Conservation (phyloP, 2,888 invertebrate species). For the Oscheius myriophilus region DNA sequence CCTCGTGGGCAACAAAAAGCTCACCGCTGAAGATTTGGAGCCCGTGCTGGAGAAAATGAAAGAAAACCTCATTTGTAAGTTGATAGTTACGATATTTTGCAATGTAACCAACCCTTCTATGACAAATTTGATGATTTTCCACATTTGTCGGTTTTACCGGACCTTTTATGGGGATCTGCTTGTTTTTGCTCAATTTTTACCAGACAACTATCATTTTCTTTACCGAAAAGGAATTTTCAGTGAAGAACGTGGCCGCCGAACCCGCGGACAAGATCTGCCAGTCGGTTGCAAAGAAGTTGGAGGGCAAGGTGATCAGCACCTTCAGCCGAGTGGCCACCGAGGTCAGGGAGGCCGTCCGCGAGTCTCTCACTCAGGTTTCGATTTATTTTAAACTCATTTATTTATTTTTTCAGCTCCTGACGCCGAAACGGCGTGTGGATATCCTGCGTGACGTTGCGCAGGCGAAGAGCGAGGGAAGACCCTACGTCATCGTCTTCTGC, state of each 20-base stretch:
- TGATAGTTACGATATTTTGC: too few species aligned
- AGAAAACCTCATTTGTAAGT: constrained; percentile 84
- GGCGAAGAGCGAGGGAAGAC: constrained; percentile 83
- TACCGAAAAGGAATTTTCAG: constrained; percentile 67
- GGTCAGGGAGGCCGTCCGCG: constrained; percentile 86
- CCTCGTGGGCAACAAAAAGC: constrained; percentile 79
- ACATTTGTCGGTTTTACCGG: too few species aligned
- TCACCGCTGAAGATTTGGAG: constrained; percentile 83
- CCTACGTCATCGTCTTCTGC: constrained; percentile 95
- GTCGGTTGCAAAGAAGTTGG: constrained; percentile 65
- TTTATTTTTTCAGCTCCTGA: constrained; percentile 79
- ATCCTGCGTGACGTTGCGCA: constrained; percentile 94
- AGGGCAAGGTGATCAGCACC: constrained; percentile 80
- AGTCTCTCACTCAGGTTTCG: constrained; percentile 81
- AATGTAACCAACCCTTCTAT: too few species aligned
- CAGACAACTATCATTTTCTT: not conserved
- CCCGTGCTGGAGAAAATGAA: constrained; percentile 90
- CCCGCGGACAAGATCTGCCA: constrained; percentile 84
- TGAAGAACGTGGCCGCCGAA: constrained; percentile 96
- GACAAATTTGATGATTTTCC: too few species aligned
- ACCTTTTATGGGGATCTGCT: too few species aligned
- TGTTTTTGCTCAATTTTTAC: too few species aligned
- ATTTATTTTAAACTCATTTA: not conserved
- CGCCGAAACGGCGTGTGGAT: constrained; percentile 92
- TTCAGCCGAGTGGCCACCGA: constrained; percentile 89